Conservation (phyloP, 1,140 invertebrate species). For the Sminthurides bifidus region DNA sequence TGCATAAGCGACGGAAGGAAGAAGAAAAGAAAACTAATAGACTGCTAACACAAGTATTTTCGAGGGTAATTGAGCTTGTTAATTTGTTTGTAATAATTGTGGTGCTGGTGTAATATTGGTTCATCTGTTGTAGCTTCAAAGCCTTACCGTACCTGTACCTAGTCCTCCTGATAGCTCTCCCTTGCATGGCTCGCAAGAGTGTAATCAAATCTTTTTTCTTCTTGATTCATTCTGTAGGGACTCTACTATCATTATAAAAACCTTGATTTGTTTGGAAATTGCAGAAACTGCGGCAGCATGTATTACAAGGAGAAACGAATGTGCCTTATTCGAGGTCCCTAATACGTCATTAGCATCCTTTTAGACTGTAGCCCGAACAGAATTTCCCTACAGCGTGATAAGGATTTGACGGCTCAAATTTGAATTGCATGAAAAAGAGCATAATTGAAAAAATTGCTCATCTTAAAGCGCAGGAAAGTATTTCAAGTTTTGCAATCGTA, state of each 20-base stretch:
- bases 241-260: neutral
- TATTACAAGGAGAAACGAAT: slow-evolving; percentile 11
- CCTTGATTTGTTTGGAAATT: neutral
- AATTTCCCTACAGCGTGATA: no score
- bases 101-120: neutral
- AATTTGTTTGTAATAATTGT: neutral
- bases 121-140: no score
- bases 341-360: slow-evolving; percentile 7
- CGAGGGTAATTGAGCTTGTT: slow-evolving; percentile 33
- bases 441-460: no score
- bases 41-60: slow-evolving; percentile 45
- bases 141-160: no score
- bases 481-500: no score
- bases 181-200: no score
- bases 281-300: slow-evolving; percentile 9
- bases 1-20: slow-evolving; percentile 39
- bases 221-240: neutral
- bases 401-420: no score
- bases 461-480: no score
- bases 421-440: no score
- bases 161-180: no score
- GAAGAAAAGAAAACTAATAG: slow-evolving; percentile 42
- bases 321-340: neutral
- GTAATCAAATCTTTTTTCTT: neutral
- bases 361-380: no score